Evolutionary conservation across 1,140 invertebrate species (phyloP).

Genomic region (Propsilocerus akamusi): DNA sequence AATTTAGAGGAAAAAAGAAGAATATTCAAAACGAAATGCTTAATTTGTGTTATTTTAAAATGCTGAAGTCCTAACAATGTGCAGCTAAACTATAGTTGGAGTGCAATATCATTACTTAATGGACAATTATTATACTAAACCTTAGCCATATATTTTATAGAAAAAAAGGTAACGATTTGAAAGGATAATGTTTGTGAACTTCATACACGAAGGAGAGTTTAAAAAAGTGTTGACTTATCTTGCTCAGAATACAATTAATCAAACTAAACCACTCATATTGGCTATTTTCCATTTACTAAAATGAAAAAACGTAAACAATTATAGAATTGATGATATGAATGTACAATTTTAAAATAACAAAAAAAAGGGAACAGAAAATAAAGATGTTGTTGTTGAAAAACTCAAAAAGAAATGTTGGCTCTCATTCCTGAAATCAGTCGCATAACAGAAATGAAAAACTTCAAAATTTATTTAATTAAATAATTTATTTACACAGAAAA

Average conservation of each 20-base stretch:
- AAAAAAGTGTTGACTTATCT: neutral
- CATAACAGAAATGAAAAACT: neutral
- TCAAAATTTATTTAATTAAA: neutral
- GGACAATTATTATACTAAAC: no score
- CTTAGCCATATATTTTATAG: no score
- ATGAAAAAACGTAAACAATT: neutral
- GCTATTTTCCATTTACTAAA: neutral
- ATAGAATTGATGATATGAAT: conserved; percentile 4
- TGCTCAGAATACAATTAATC: conserved; percentile 4
- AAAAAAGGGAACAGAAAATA: neutral
- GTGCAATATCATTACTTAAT: no score
- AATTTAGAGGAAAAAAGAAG: neutral
- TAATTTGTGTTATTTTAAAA: neutral
- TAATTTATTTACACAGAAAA: conserved; percentile 1
- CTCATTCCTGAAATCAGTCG: no score
- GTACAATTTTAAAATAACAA: conserved; percentile 3
- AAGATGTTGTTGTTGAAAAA: conserved; percentile 4
- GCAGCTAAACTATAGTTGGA: neutral
- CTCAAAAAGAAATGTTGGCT: no score
- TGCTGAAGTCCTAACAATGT: neutral
- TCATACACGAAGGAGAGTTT: no score
- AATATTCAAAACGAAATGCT: neutral
- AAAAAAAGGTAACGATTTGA: no score
- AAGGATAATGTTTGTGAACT: neutral
- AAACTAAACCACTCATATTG: neutral